Evolutionary conservation across 2,113 vertebrate genomes (phyloP), one percentile per base, ranked within the genome.

Genomic region (Dromiciops gliroides): DNA sequence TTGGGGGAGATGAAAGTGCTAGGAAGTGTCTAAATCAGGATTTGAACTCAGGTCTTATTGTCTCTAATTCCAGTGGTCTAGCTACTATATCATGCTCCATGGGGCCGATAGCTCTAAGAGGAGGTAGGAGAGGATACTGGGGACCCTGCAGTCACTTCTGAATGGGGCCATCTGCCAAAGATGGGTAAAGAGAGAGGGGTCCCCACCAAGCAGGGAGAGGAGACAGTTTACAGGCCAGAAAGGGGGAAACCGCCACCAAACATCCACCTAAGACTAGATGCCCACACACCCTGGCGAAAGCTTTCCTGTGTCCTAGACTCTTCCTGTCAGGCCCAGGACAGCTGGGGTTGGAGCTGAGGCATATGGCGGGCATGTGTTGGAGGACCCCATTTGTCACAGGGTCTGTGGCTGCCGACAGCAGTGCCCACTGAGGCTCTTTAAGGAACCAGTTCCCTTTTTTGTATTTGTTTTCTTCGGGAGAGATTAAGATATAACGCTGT

Each of bases 101-200:
- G 53, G 53, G 25, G 53, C 25, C 53, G 1, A 53, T 26, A 8
- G 52, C 52, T 53, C 52, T 56, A 56, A 56, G 53, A 28, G 25
- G 53, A 56, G 53, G 53, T 28, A 4, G 53, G 49, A 75, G 28
- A 25, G 67, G 48, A 50, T 19, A 11, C 8, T 67, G 53, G 49
- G 49, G 31, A 51, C 50, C 19, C 50, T 31, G 14, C 16, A 51
- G 48, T 50, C 48, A 75, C 6, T 50, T 11, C 51, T 52, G 51
- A 52, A 24, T 23, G 23, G 51, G 51, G 51, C 51, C 6, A 10
- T 28, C 53, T 60, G 50, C 67, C 92, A 94, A 92, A 96, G 91
- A 60, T 50, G 94, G 47, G 50, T 92, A 90, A 90, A 91, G 51
- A 88, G 93, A 92, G 48, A 89, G 9, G 47, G 75, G 60, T 91